These are phyloP conservation scores for Apotomis capreana DNA, from an alignment of 2,888 invertebrate genomes.

Conservation along the genomic window DNA sequence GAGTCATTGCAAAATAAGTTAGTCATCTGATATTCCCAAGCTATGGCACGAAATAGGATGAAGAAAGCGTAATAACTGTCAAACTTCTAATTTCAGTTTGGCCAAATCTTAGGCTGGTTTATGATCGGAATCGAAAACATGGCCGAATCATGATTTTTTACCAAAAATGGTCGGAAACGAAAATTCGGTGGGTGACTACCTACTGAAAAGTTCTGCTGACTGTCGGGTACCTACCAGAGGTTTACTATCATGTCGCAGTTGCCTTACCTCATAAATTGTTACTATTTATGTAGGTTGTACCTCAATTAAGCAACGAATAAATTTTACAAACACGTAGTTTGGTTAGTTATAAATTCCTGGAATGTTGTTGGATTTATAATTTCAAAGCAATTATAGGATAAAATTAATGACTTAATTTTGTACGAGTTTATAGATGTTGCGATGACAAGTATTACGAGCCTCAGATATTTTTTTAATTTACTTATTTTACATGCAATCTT, in stretches of 20 bases:
- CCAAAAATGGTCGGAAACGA: too few relatives aligned
- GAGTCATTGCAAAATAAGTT: too few relatives aligned
- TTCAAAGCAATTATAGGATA: conserved; percentile 36
- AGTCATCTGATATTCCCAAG: too few relatives aligned
- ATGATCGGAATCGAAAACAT: too few relatives aligned
- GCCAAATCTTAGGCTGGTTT: too few relatives aligned
- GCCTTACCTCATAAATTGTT: conserved; percentile 36
- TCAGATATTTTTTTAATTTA: neutral
- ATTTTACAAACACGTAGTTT: conserved; percentile 39
- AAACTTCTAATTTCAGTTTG: too few relatives aligned
- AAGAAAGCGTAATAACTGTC: too few relatives aligned
- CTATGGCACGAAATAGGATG: too few relatives aligned
- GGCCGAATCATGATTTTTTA: too few relatives aligned
- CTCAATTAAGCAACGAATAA: conserved; percentile 41
- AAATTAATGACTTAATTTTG: conserved; percentile 37
- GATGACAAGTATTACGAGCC: neutral
- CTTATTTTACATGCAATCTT: too few relatives aligned
- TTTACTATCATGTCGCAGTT: conserved; percentile 33
- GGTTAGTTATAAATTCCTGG: conserved; percentile 36
- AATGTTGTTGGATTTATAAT: conserved; percentile 37
- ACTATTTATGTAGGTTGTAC: conserved; percentile 42
- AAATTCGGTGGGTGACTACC: neutral
- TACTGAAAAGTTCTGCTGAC: conserved; percentile 11
- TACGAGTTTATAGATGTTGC: conserved; percentile 2
- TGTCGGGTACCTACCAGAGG: neutral